Base-by-base conservation (phyloP, 2,888 invertebrate species). In the Dorcus hopei region DNA sequence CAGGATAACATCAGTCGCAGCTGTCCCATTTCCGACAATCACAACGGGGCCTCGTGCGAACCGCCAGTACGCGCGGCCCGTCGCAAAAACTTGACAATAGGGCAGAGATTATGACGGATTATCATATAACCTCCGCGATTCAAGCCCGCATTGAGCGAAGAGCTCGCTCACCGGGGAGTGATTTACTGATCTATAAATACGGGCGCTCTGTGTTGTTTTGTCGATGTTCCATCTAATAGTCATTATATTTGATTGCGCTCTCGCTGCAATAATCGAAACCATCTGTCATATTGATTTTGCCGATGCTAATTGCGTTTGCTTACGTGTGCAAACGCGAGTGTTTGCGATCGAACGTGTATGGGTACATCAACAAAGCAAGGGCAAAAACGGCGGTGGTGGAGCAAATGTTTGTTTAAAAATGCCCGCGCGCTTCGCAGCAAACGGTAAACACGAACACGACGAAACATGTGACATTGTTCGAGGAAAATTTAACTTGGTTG, bases 31-130 rank as follows among this genome's bases (percentile, higher is more conserved):
- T 50, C 50, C 50, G 19, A 38, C 50, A 50, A 40, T 50, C 50
- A 50, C 45, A 45, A 45, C 45, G 9, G 9, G 47, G 49, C 38
- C 16, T 9, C 33, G 41, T 45, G 11, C 33, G 50, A 33, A 54
- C 41, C 59, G 51, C 45, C 47, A 26, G 51, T 48, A 38, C 47
- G 49, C 61, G 48, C 45, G 33, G 48, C 38, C 38, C 26, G 45
- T 47, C 49, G 52, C 59, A 64, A 64, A 64, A 64, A 62, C 61
- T 54, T 54, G 64, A 58, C 61, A 64, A 64, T 61, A 47, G 59
- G 53, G 53, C 50, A 49, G 54, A 60, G 64, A 64, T 64, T 64
- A 64, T 64, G 61, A 64, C 61, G 56, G 64, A 64, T 64, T 64
- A 64, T 64, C 49, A 64, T 33, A 33, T 64, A 64, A 64, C 62